Evolutionary conservation across 2,888 invertebrate species (phyloP), one percentile per base, ranked within the genome.

Genomic region (Thelaira solivaga): DNA sequence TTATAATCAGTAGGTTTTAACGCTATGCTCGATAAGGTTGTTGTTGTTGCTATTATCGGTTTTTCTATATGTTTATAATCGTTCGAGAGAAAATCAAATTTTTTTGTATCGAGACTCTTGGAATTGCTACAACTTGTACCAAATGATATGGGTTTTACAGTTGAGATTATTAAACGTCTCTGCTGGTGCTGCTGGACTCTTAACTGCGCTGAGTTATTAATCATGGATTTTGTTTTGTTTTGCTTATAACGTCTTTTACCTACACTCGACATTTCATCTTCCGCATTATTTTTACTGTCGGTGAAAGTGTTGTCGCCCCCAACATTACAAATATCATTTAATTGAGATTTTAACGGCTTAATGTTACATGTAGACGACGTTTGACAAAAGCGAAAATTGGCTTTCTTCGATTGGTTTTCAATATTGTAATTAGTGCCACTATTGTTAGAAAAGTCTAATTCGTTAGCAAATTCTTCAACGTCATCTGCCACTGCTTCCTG

Each of bases 181-280:
- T 86, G 86, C 77, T 87, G 87, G 41, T 87, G 85, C 68, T 86
- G 86, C 41, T 83, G 83, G 64, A 84, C 80, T 51, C 81, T 77
- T 20, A 76, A 68, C 47, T 81, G 81, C 7, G 80, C 74, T 22
- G 79, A 65, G 31, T 80, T 80, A 20, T 68, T 62, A 22, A 69
- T 45, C 11, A 83, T 81, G 26, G 85, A 83, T 82, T 86, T 86
- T 67, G 86, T 87, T 62, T 80, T 80, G 64, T 86, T 87, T 49
- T 86, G 87, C 34, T 86, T 86, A 82, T 86, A 87, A 76, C 87
- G 87, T 49, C 86, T 86, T 77, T 85, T 85, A n/a, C 85, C 84
- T 57, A 83, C 83, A 47, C 82, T 84, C 57, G 83, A 72, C 72
- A 75, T 80, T 53, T 77, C 80, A 47, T 87, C 85, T 26, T 86